Evolutionary conservation across 1,140 invertebrate species (phyloP).

Genomic region (Antheraea pernyi): DNA sequence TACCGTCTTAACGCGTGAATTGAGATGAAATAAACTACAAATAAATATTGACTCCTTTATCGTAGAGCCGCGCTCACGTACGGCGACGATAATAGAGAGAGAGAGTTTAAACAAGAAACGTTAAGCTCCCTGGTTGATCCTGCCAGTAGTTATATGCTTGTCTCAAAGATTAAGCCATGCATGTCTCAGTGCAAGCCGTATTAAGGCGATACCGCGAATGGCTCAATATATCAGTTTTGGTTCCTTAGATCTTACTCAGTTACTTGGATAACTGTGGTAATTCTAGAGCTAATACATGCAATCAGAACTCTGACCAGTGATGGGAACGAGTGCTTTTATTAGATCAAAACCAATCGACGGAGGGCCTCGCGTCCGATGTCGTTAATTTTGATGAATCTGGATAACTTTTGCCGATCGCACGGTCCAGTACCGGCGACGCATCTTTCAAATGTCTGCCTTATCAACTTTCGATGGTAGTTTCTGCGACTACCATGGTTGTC

Average conservation of each 20-base stretch:
- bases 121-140: slow-evolving; percentile 82
- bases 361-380: slow-evolving; percentile 78
- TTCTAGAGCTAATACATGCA: slow-evolving; percentile 93
- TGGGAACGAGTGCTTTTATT: slow-evolving; percentile 85
- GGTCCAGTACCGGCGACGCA: slow-evolving; percentile 86
- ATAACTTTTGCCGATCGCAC: slow-evolving; percentile 90
- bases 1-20: no score
- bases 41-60: no score
- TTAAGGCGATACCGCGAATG: slow-evolving; percentile 88
- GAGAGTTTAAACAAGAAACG: no score
- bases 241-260: slow-evolving; percentile 85
- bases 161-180: slow-evolving; percentile 90
- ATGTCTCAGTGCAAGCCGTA: slow-evolving; percentile 86
- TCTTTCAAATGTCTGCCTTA: slow-evolving; percentile 94
- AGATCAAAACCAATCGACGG: slow-evolving; percentile 79
- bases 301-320: slow-evolving; percentile 82
- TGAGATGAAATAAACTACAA: no score
- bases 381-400: slow-evolving; percentile 87
- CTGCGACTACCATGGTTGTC: slow-evolving; percentile 89
- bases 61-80: no score
- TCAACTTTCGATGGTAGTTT: slow-evolving; percentile 91
- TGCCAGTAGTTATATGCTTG: slow-evolving; percentile 89
- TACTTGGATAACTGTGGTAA: slow-evolving; percentile 95
- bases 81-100: no score
- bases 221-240: slow-evolving; percentile 90